phyloP scores from a whole-genome alignment of 2,113 vertebrate species.

The Thoracochromis brauschi region DNA sequence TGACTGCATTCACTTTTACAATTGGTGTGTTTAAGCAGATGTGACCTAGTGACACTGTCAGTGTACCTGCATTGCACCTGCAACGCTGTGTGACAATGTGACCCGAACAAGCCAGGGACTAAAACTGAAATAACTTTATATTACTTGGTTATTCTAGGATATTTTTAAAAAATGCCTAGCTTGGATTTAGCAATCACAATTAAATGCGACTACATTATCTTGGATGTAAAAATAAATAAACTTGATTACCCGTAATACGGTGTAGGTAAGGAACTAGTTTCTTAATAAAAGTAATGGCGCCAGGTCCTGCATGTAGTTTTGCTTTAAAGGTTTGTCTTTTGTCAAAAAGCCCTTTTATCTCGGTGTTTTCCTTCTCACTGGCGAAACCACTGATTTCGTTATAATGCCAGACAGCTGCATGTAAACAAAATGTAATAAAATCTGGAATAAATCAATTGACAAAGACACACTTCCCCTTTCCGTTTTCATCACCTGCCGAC shows the following conservation, averaged over 20 bases:
- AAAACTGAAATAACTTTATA: not conserved
- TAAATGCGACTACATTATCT: not conserved
- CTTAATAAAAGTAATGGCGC: not conserved
- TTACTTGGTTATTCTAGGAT: not conserved
- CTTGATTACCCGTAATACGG: not conserved
- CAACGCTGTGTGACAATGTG: not conserved
- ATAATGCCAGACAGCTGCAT: not conserved
- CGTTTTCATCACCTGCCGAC: not conserved
- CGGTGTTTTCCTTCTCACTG: not conserved
- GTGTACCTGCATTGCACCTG: not conserved
- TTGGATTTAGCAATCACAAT: not conserved
- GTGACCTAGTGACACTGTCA: not conserved
- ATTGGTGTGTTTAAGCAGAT: not conserved
- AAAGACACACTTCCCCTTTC: not conserved
- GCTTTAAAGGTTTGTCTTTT: not conserved
- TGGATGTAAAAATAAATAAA: not conserved
- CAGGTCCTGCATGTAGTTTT: not conserved
- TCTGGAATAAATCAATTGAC: not conserved
- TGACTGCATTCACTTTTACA: not conserved
- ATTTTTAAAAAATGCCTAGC: fast-evolving
- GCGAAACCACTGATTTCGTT: not conserved
- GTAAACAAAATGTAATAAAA: not conserved
- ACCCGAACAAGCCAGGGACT: not conserved
- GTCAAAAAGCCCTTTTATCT: not conserved
- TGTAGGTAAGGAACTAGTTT: not conserved